Percentiles rank a stretch among this genome's conserved stretches.
Conservation (phyloP, 2,113 vertebrate genomes). For the Nothocercus nigrocapillus region DNA sequence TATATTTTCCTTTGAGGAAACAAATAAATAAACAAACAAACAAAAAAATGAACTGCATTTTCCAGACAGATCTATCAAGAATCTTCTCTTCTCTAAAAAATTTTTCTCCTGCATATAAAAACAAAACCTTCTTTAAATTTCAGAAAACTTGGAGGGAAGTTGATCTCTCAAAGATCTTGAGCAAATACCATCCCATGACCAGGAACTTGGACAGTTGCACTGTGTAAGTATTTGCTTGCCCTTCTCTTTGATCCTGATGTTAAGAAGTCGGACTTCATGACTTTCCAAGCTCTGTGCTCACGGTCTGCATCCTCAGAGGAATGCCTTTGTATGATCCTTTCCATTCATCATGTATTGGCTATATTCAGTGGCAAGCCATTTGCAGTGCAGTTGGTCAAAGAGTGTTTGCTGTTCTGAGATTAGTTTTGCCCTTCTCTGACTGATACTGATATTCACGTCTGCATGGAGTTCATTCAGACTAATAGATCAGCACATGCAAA, state of each 20-base stretch:
- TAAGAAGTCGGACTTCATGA: background rate
- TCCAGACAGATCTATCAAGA: background rate
- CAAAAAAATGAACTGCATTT: background rate
- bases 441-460: background rate
- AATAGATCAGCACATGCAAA: background rate
- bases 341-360: background rate
- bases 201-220: background rate
- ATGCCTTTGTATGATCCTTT: rapidly evolving
- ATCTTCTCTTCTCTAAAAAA: background rate
- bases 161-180: background rate
- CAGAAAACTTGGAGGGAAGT: rapidly evolving
- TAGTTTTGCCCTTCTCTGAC: background rate
- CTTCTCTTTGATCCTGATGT: background rate
- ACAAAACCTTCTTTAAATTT: background rate
- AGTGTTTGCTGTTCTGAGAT: background rate
- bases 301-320: background rate
- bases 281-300: background rate
- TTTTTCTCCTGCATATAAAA: background rate
- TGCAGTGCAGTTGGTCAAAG: background rate
- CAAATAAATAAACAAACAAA: background rate
- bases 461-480: background rate
- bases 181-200: background rate
- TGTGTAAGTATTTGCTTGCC: background rate
- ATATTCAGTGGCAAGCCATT: background rate
- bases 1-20: background rate